Percentiles rank a stretch among this genome's conserved stretches.
phyloP scores from a whole-genome alignment of 2,113 vertebrate genomes.

The Mugil cephalus region DNA sequence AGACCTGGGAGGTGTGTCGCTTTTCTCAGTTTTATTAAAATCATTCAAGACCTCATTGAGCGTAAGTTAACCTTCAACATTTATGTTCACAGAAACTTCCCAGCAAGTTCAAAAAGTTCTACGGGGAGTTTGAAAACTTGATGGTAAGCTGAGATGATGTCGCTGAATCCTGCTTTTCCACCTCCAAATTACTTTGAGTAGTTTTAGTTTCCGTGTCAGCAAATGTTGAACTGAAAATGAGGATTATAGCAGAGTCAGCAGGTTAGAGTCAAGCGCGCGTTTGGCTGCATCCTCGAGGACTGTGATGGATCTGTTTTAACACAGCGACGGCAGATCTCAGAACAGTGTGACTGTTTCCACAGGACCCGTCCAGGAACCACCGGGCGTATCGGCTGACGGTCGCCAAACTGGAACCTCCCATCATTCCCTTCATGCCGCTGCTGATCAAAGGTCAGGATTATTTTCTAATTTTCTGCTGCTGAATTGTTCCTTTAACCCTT shows the following conservation, averaged over 20 bases:
- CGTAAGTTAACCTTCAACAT: conserved; percentile 34
- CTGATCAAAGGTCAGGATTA: conserved; percentile 94
- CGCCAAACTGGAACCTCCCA: conserved; percentile 93
- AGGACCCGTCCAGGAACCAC: conserved; percentile 99
- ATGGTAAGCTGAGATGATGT: conserved; percentile 89
- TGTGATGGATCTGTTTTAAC: conserved; percentile 53
- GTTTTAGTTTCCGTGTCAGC: neutral
- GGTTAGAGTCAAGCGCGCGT: conserved; percentile 16
- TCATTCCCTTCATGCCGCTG: conserved; percentile 98
- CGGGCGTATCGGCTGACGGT: conserved; percentile 94
- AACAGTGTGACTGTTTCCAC: conserved; percentile 63
- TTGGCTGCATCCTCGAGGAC: neutral
- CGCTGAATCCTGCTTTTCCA: neutral
- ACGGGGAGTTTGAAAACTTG: conserved; percentile 97
- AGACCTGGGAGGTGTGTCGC: conserved; percentile 96
- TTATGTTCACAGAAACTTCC: conserved; percentile 95
- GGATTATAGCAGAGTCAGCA: conserved; percentile 25
- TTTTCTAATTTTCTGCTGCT: conserved; percentile 23
- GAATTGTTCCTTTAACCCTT: conserved; percentile 22
- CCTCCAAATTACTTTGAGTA: neutral
- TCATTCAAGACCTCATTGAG: neutral
- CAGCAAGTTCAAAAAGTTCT: conserved; percentile 99
- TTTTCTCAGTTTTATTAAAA: neutral
- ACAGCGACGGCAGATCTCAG: conserved; percentile 46
- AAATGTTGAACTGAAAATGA: conserved; percentile 8